phyloP scores from a whole-genome alignment of 2,113 vertebrate genomes.

The Corythornis madagascariensis region DNA sequence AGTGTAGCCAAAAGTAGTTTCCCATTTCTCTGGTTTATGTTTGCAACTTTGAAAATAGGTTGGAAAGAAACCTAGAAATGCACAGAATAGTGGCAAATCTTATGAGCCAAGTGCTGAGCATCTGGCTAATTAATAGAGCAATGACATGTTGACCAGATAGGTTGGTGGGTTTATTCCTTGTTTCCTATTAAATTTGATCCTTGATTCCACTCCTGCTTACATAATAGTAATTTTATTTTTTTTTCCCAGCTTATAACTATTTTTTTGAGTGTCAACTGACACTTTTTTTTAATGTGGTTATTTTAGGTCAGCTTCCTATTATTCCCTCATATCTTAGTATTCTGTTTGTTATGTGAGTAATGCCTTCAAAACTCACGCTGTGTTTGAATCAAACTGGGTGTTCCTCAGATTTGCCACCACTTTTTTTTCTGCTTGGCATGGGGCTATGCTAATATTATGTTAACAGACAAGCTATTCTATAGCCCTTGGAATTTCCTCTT shows the following conservation, averaged over 20 bases:
- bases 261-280: background rate
- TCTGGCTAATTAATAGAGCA: conserved; percentile 68
- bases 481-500: background rate
- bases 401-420: background rate
- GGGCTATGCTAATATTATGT: background rate
- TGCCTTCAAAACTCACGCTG: background rate
- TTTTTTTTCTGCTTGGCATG: background rate
- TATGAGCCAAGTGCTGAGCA: conserved; percentile 73
- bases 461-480: background rate
- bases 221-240: background rate
- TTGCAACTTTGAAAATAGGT: conserved; percentile 45
- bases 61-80: conserved; percentile 69
- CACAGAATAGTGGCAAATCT: conserved; percentile 32
- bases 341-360: background rate
- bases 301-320: background rate
- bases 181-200: conserved; percentile 60
- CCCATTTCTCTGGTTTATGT: conserved; percentile 67
- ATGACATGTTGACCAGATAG: conserved; percentile 77
- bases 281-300: background rate
- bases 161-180: conserved; percentile 68
- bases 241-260: background rate
- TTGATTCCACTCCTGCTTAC: conserved; percentile 27
- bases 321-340: background rate
- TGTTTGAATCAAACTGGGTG: background rate
- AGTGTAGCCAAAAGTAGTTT: background rate